Evolutionary conservation across 2,888 invertebrate genomes (phyloP), one percentile per base, ranked within the genome.

Genomic region (Rhyacophila evoluta): DNA sequence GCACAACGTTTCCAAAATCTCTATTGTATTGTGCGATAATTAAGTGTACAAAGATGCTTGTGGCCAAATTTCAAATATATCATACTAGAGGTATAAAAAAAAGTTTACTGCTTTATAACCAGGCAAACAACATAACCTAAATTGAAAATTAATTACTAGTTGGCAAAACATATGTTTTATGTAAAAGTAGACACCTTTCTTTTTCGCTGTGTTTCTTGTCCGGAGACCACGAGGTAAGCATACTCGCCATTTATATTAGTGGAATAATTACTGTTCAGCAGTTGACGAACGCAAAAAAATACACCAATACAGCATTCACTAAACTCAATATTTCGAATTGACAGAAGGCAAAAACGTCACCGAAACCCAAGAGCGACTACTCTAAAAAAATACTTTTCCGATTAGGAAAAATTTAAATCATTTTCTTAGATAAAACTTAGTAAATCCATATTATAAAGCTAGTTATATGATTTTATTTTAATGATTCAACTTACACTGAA

Each of bases 171-270:
- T 69, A 72, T 69, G 72, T 28, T 79, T 37, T 12, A n/a, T n/a
- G n/a, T n/a, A n/a, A 71, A 39, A 74, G 37, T 41, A 37, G 19
- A 1, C 67, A 94, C 95, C 94, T 92, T 89, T 94, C 94, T 83
- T 92, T 88, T 83, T 97, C 97, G 84, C 93, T 94, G 85, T 96
- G 94, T 82, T 93, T 95, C 86, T 95, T 96, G 80, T 93, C 93
- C 6, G 94, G 92, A 85, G 90, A 91, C 93, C 93, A 95, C 77
- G 91, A 90, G 79, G 90, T 88, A 75, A 90, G 88, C 86, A 91
- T 88, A 79, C 88, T 86, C 82, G 91, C 89, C 89, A 91, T 91
- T 72, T 78, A 55, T 8, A 25, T 25, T 2, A 1, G 6, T 55
- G 19, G 2, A 55, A 8, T 25, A 10, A 19, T 41, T 10, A 25